Conservation (phyloP, 1,140 invertebrate genomes). For the Parasteatoda tepidariorum region DNA sequence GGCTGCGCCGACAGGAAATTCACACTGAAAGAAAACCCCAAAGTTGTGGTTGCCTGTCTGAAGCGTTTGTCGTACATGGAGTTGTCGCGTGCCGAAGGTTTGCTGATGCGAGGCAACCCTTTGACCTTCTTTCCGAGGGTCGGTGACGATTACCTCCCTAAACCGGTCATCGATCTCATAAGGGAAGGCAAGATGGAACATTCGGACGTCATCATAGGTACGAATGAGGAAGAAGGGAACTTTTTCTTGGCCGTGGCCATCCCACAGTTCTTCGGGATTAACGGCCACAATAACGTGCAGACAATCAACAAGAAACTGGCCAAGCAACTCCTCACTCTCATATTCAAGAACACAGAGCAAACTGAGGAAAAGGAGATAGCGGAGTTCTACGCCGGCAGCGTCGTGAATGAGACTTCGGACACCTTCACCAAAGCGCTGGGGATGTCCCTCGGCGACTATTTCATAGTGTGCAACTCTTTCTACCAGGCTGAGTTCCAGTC, state of each 20-base stretch:
- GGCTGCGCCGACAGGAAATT: constrained; percentile 24
- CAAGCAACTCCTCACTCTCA: background rate
- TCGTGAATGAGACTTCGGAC: constrained; percentile 5
- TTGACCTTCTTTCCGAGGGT: constrained; percentile 20
- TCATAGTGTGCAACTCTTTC: background rate
- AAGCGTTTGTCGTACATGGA: background rate
- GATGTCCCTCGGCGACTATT: background rate
- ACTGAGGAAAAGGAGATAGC: constrained; percentile 17
- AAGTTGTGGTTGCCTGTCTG: constrained; percentile 7
- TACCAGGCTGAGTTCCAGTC: constrained; percentile 19
- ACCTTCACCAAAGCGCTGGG: background rate
- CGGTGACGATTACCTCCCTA: constrained; percentile 24
- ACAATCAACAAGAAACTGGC: constrained; percentile 20
- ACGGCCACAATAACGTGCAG: constrained; percentile 1
- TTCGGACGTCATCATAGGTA: constrained; percentile 12
- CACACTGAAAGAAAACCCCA: constrained; percentile 11
- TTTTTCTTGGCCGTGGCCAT: constrained; percentile 10
- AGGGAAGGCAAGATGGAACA: constrained; percentile 12
- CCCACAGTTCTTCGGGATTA: constrained; percentile 12
- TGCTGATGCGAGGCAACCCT: background rate
- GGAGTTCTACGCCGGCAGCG: background rate
- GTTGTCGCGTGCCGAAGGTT: background rate
- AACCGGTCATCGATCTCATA: background rate
- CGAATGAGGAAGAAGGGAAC: constrained; percentile 15
- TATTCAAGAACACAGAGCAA: constrained; percentile 8